These are phyloP conservation scores for Drosophila nigromelanica DNA, from an alignment of 1,140 invertebrate genomes.

Conservation along the genomic window DNA sequence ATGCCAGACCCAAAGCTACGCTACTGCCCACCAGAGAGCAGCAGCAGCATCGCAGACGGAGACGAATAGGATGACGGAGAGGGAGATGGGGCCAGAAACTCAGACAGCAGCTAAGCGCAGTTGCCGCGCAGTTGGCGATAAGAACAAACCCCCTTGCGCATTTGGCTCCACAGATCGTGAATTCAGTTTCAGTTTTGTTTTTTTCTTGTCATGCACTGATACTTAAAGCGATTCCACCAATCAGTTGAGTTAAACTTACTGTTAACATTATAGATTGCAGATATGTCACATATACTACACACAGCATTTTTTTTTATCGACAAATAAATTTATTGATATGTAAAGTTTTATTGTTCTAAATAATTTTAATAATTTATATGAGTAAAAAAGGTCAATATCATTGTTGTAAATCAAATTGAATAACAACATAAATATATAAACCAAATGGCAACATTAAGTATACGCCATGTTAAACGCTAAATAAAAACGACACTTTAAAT, in stretches of 20 bases:
- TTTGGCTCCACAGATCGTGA: slow-evolving; percentile 20
- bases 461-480: not conserved
- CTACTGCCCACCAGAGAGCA: slow-evolving; percentile 8
- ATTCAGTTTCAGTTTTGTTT: slow-evolving; percentile 11
- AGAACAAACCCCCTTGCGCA: slow-evolving; percentile 53
- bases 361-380: no score
- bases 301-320: not conserved
- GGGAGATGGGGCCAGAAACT: not conserved
- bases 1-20: slow-evolving; percentile 57
- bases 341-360: no score
- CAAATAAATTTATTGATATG: no score
- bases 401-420: no score
- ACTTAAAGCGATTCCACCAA: slow-evolving; percentile 1
- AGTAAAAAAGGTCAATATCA: no score
- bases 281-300: no score
- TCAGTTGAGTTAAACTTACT: slow-evolving; percentile 1
- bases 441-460: slow-evolving; percentile 2
- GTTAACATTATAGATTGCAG: not conserved
- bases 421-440: not conserved
- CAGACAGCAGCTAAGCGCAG: not conserved
- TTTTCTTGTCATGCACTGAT: slow-evolving; percentile 17
- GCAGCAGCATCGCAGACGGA: slow-evolving; percentile 1
- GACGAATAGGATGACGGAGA: slow-evolving; percentile 15
- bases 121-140: slow-evolving; percentile 36
- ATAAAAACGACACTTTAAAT: not conserved